A percentile compares a stretch with the other conserved stretches of the same genome.
phyloP scores from a whole-genome alignment of 1,140 invertebrate species.

The Leptopilina boulardi region DNA sequence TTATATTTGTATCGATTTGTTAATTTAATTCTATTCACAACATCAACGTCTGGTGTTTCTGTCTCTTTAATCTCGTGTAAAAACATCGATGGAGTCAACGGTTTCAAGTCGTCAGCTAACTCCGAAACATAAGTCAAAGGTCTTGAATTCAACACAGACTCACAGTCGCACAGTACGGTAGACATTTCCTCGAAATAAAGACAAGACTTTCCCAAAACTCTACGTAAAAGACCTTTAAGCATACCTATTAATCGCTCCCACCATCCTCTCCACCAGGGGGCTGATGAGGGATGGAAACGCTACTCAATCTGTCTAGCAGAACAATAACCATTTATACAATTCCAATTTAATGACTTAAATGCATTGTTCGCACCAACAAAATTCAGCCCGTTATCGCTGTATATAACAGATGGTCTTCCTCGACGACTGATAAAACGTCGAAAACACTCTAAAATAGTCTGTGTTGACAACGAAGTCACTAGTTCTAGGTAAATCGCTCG shows the following conservation, averaged over 20 bases:
- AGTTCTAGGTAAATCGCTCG: constrained; percentile 67
- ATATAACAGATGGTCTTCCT: constrained; percentile 58
- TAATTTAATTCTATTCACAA: constrained; percentile 34
- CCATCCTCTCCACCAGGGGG: constrained; percentile 1
- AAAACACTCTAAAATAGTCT: constrained; percentile 20
- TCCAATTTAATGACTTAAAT: constrained; percentile 8
- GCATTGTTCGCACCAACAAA: neutral
- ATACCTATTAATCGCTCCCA: no score
- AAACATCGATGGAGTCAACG: constrained; percentile 47
- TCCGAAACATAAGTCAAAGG: constrained; percentile 23
- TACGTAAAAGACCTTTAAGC: constrained; percentile 42
- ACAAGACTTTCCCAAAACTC: constrained; percentile 52
- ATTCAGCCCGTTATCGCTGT: constrained; percentile 33
- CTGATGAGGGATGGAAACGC: constrained; percentile 33
- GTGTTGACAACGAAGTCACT: constrained; percentile 52
- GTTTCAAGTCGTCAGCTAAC: neutral
- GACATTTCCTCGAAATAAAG: constrained; percentile 45
- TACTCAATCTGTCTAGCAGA: neutral
- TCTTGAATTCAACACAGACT: constrained; percentile 23
- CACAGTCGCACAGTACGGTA: constrained; percentile 32
- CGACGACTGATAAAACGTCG: constrained; percentile 33
- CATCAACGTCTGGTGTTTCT: constrained; percentile 49
- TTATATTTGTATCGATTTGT: constrained; percentile 25
- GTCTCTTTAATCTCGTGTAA: constrained; percentile 44
- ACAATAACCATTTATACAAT: neutral